Evolutionary conservation across 1,140 invertebrate genomes (phyloP).

Genomic region (Megalopta genalis): DNA sequence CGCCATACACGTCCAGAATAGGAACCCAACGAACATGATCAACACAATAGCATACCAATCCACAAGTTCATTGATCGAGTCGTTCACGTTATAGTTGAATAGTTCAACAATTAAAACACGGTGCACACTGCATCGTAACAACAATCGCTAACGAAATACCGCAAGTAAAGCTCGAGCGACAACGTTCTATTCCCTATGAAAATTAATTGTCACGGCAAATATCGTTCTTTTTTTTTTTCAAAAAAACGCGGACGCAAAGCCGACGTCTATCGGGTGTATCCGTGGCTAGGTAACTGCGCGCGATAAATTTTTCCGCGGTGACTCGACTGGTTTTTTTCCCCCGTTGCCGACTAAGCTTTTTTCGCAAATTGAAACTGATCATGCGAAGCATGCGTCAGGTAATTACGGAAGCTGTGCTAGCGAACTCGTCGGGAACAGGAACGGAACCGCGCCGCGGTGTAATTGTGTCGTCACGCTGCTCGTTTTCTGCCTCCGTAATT

Average conservation of each 20-base stretch:
- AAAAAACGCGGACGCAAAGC: conserved; percentile 11
- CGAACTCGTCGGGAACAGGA: conserved; percentile 29
- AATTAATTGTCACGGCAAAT: conserved; percentile 16
- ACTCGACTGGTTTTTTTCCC: neutral
- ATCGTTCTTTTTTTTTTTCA: neutral
- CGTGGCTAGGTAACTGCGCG: neutral
- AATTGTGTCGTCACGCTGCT: conserved; percentile 25
- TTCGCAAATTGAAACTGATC: conserved; percentile 51
- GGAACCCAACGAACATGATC: too few species aligned
- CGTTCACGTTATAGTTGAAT: too few species aligned
- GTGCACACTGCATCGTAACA: too few species aligned
- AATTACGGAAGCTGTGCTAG: conserved; percentile 32
- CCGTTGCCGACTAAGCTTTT: conserved; percentile 38
- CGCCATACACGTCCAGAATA: too few species aligned
- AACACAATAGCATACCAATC: too few species aligned
- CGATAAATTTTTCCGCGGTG: conserved; percentile 42
- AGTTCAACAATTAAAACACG: too few species aligned
- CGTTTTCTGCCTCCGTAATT: conserved; percentile 26
- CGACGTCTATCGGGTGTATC: neutral
- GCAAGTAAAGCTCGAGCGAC: too few species aligned
- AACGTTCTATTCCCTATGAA: neutral
- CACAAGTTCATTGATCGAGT: too few species aligned
- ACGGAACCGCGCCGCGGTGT: neutral
- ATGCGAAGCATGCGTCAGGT: conserved; percentile 43
- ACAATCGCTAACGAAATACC: too few species aligned